Conservation (phyloP, 1,140 invertebrate genomes). For the Drosophila pruinosa region DNA sequence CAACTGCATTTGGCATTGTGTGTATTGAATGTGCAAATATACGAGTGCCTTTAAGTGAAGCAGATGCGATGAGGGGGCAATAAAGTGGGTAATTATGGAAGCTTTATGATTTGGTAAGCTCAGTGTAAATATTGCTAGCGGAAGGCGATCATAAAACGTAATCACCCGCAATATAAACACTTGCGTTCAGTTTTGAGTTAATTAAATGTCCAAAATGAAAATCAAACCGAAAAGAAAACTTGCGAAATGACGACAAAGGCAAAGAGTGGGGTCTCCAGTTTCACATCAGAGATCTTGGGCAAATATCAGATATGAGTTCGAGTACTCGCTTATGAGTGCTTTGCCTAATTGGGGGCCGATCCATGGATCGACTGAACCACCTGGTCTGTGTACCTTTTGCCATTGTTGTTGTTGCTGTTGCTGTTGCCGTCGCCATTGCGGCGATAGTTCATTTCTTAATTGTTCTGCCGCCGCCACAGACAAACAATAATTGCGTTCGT, state of each 20-base stretch:
- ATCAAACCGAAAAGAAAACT: conserved; percentile 30
- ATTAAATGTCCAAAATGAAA: conserved; percentile 68
- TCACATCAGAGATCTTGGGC: conserved; percentile 58
- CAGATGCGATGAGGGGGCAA: not conserved
- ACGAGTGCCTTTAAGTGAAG: conserved; percentile 17
- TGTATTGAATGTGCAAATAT: conserved; percentile 39
- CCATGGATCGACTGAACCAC: conserved; percentile 15
- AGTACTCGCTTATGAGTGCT: not conserved
- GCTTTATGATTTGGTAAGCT: conserved; percentile 70
- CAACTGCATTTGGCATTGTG: not conserved
- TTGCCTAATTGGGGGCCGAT: conserved; percentile 56
- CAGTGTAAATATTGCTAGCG: conserved; percentile 69
- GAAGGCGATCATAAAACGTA: conserved; percentile 69
- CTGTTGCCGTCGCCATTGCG: conserved; percentile 24
- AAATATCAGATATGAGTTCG: conserved; percentile 53
- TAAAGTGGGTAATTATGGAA: conserved; percentile 54
- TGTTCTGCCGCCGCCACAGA: conserved; percentile 54
- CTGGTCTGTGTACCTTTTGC: conserved; percentile 10
- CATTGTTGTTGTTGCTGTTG: conserved; percentile 17
- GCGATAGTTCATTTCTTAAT: conserved; percentile 79
- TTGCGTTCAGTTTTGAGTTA: conserved; percentile 55
- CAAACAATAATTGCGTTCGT: conserved; percentile 75
- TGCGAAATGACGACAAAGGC: conserved; percentile 23
- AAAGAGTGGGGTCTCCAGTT: conserved; percentile 13
- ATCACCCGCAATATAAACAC: conserved; percentile 62